phyloP scores from a whole-genome alignment of 2,113 vertebrate genomes.

The Misgurnus mizolepis region DNA sequence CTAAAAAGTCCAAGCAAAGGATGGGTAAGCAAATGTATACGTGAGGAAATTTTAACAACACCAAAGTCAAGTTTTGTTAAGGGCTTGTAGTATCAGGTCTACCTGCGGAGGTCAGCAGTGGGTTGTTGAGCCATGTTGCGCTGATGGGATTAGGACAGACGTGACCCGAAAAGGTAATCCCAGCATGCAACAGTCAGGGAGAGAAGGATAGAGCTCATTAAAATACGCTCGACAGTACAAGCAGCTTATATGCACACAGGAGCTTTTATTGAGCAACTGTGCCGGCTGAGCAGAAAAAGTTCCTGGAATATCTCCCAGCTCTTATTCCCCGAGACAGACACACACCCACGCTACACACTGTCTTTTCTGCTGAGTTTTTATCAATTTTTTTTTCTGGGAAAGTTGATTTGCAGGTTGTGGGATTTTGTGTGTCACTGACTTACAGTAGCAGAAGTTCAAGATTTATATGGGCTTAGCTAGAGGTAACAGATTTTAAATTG shows the following conservation, averaged over 20 bases:
- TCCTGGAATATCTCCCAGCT: constrained; percentile 39
- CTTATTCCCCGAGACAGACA: background rate
- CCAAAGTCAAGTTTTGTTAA: background rate
- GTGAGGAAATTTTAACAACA: background rate
- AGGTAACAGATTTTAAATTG: background rate
- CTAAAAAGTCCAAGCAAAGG: background rate
- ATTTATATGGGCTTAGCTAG: background rate
- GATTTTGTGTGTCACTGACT: constrained; percentile 30
- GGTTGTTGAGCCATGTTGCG: constrained; percentile 42
- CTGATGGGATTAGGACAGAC: constrained; percentile 52
- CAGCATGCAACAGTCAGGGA: constrained; percentile 48
- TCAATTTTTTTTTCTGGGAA: constrained; percentile 1
- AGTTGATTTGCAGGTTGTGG: background rate
- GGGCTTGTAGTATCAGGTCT: background rate
- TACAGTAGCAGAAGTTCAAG: constrained; percentile 6
- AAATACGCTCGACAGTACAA: constrained; percentile 59
- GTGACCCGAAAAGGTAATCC: constrained; percentile 55
- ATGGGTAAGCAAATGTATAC: background rate
- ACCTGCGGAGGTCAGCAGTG: constrained; percentile 25
- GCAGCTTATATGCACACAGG: constrained; percentile 52
- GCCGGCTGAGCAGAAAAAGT: constrained; percentile 40
- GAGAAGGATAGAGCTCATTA: constrained; percentile 61
- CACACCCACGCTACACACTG: background rate
- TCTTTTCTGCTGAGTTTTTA: constrained; percentile 23
- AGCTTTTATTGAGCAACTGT: constrained; percentile 40